Conservation (phyloP, 2,888 invertebrate species). For the Taphrorychus bicolor region DNA sequence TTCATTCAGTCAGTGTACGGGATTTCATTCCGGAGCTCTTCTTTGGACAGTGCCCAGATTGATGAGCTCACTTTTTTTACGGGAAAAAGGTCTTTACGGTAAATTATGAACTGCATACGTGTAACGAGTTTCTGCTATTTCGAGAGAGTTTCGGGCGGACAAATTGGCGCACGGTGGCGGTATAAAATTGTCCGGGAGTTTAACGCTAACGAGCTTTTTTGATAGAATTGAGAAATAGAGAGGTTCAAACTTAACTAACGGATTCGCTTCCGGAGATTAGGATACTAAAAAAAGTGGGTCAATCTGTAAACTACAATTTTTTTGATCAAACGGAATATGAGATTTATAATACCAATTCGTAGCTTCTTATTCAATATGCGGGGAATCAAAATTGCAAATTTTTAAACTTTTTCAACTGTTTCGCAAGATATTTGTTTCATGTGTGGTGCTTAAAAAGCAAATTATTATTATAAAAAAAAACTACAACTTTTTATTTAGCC, state of each 20-base stretch:
- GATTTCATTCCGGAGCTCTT: slow-evolving; percentile 30
- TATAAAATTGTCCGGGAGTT: neutral
- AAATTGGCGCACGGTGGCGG: slow-evolving; percentile 8
- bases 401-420: too few relatives aligned
- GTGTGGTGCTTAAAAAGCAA: too few relatives aligned
- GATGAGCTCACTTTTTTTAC: slow-evolving; percentile 31
- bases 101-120: slow-evolving; percentile 32
- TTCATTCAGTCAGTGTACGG: slow-evolving; percentile 27
- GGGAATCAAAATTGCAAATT: too few relatives aligned
- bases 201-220: neutral
- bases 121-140: slow-evolving; percentile 22
- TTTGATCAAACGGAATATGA: too few relatives aligned
- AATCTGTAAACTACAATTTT: too few relatives aligned
- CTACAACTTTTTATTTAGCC: too few relatives aligned
- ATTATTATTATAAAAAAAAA: too few relatives aligned
- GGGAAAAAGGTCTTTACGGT: slow-evolving; percentile 26
- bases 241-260: neutral
- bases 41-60: slow-evolving; percentile 35
- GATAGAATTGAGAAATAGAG: neutral
- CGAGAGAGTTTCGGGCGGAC: slow-evolving; percentile 1
- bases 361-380: too few relatives aligned
- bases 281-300: too few relatives aligned
- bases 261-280: neutral
- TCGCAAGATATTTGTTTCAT: too few relatives aligned
- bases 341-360: too few relatives aligned